Evolutionary conservation across 2,888 invertebrate species (phyloP), one percentile per base, ranked within the genome.

Genomic region (Diloba caeruleocephala): DNA sequence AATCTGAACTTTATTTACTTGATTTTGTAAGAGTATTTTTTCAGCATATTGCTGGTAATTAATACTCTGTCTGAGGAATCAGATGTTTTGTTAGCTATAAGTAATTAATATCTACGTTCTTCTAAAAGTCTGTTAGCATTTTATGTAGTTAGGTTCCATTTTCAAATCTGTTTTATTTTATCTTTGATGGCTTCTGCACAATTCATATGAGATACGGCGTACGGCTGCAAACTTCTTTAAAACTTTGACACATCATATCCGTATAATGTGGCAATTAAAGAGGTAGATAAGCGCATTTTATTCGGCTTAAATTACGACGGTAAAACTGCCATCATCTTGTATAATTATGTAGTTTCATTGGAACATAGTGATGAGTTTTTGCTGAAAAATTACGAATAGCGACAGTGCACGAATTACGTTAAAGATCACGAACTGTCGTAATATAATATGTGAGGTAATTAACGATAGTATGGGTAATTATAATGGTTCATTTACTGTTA

Each of bases 401-500:
- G 63, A 64, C 66, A 57, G 54, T 41, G 49, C 31, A 50, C 52
- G 63, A 60, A 61, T 72, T 65, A 59, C 61, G 50, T 58, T 60
- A 65, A 75, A 72, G 66, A 69, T 61, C 62, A 65, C 50, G 69
- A 60, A 66, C 59, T 44, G 28, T 49, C 50, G 52, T 50, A 49
- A 65, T 55, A 55, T n/a, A n/a, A n/a, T 62, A 67, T 52, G 61
- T 50, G 52, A 64, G 71, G 52, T 78, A 83, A 85, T 85, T 84
- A 85, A 74, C 59, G 62, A 81, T 83, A 82, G 71, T 70, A 72
- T 58, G 55, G 33, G 64, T 74, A 71, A 84, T 88, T 85, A 84
- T 85, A 78, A 79, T 77, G 70, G 76, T 70, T 73, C 53, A 55
- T 78, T 74, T 81, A 88, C 88, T 78, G 88, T 89, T 86, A 87